Conservation (phyloP, 1,140 invertebrate species). For the Lamellibrachia luymesi region DNA sequence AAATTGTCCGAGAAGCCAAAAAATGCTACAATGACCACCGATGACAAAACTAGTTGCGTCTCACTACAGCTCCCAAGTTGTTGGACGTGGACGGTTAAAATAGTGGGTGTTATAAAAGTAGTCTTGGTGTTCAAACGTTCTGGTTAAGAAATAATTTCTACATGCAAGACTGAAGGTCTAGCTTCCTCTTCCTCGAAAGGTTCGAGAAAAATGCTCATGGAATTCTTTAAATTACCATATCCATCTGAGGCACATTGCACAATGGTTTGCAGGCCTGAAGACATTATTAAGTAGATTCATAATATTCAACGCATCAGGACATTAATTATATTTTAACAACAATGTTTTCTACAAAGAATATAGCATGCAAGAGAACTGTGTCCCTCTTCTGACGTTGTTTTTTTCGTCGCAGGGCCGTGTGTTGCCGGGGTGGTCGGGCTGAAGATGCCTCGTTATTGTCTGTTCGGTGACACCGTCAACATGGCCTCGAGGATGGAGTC, state of each 20-base stretch:
- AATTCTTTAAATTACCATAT: too few species aligned
- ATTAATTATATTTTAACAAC: too few species aligned
- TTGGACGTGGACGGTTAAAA: neutral
- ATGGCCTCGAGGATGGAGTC: neutral
- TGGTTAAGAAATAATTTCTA: too few species aligned
- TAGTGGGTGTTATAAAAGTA: neutral
- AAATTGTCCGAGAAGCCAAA: neutral
- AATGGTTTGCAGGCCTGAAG: too few species aligned
- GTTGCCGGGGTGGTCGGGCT: neutral
- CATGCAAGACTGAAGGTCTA: too few species aligned
- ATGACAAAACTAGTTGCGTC: neutral
- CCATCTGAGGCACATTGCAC: too few species aligned
- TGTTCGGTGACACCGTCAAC: neutral
- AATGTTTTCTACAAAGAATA: neutral
- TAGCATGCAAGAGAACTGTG: neutral
- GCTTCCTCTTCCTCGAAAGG: too few species aligned
- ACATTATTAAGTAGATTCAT: too few species aligned
- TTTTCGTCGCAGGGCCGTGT: neutral
- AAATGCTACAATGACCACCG: neutral
- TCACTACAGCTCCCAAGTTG: neutral
- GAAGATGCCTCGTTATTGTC: neutral
- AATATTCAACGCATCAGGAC: too few species aligned
- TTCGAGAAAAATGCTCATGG: too few species aligned
- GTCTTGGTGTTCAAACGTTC: too few species aligned
- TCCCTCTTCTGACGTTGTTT: neutral